Evolutionary conservation across 2,888 invertebrate species (phyloP).

Genomic region (Mythimna vitellina): DNA sequence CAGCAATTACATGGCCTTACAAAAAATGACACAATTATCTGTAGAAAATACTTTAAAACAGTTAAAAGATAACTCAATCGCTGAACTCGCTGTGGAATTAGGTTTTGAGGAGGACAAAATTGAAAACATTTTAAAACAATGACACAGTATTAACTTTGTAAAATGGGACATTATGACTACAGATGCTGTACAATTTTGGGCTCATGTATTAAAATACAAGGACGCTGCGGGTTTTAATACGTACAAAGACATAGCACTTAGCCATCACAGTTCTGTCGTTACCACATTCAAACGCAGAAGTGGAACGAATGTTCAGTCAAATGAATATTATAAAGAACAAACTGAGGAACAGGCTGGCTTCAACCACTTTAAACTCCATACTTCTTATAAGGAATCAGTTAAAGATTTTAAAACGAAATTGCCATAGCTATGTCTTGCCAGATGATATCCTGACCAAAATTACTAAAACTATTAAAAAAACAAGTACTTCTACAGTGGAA

Average conservation of each 20-base stretch:
- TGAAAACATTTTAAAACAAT: constrained; percentile 49
- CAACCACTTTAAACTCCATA: constrained; percentile 41
- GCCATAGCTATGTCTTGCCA: constrained; percentile 46
- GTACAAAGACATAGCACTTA: constrained; percentile 42
- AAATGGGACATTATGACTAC: too few relatives aligned
- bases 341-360: constrained; percentile 50
- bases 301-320: constrained; percentile 58
- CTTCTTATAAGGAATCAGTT: too few relatives aligned
- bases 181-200: too few relatives aligned
- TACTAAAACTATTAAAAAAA: constrained; percentile 36
- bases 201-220: too few relatives aligned
- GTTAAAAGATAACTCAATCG: too few relatives aligned
- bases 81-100: too few relatives aligned
- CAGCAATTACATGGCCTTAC: too few relatives aligned
- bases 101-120: constrained; percentile 47
- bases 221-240: constrained; percentile 46
- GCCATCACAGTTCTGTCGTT: constrained; percentile 47
- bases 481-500: constrained; percentile 30
- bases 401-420: too few relatives aligned
- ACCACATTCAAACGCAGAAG: constrained; percentile 61
- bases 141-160: too few relatives aligned
- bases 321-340: constrained; percentile 60
- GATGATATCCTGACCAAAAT: constrained; percentile 42
- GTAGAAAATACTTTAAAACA: too few relatives aligned
- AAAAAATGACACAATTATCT: too few relatives aligned